A percentile compares a stretch with the other conserved stretches of the same genome.
Conservation (phyloP, 2,113 vertebrate species). For the Antigone vipio region DNA sequence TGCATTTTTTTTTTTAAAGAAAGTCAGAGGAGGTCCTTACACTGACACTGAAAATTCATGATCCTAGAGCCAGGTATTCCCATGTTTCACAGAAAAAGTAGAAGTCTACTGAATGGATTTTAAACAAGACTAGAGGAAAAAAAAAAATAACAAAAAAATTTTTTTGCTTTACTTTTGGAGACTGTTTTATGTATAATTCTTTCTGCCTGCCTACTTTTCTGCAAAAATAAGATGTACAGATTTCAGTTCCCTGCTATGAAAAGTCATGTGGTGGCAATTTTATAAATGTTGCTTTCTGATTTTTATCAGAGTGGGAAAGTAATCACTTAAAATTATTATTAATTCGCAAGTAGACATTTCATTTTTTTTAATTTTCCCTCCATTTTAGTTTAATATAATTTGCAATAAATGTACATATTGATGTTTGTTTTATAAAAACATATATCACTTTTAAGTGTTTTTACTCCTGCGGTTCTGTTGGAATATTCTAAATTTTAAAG, state of each 20-base stretch:
- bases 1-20: constrained; percentile 72
- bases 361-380: constrained; percentile 74
- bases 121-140: constrained; percentile 59
- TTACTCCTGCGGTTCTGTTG: constrained; percentile 76
- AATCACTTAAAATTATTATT: constrained; percentile 78
- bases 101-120: constrained; percentile 74
- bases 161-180: constrained; percentile 78
- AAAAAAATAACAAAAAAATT: constrained; percentile 23
- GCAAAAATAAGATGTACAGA: constrained; percentile 85
- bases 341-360: constrained; percentile 80
- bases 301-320: constrained; percentile 83
- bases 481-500: constrained; percentile 79
- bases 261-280: constrained; percentile 83
- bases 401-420: constrained; percentile 86
- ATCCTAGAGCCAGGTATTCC: constrained; percentile 71
- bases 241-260: constrained; percentile 81
- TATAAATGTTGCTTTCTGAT: constrained; percentile 84
- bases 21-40: constrained; percentile 74
- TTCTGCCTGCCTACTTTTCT: constrained; percentile 83
- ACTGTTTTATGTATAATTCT: constrained; percentile 83
- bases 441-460: constrained; percentile 80
- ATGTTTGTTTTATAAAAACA: constrained; percentile 81
- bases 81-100: constrained; percentile 66
- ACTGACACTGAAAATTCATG: constrained; percentile 67
- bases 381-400: constrained; percentile 85